These are phyloP conservation scores for Drosophila algonquin DNA, from an alignment of 2,888 invertebrate species.

Conservation along the genomic window DNA sequence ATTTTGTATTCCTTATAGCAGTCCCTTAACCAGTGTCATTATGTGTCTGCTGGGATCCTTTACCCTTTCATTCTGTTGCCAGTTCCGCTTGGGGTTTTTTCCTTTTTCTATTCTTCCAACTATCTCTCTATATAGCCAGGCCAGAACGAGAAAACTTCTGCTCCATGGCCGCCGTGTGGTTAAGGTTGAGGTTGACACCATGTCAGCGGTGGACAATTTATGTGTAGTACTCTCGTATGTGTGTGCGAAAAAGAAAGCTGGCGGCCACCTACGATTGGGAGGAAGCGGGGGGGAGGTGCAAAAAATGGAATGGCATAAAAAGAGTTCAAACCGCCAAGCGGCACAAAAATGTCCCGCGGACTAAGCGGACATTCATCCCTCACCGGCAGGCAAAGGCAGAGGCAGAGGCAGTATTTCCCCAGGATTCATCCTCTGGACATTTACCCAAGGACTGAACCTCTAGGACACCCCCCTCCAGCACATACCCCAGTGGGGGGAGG, in stretches of 20 bases:
- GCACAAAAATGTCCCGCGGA: conserved; percentile 42
- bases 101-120: not conserved
- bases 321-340: conserved; percentile 11
- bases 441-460: not conserved
- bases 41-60: conserved; percentile 1
- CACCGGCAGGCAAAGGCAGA: not conserved
- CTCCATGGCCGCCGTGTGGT: conserved; percentile 27
- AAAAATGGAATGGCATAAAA: conserved; percentile 9
- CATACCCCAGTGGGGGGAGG: not conserved
- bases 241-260: conserved; percentile 9
- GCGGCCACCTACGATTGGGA: conserved; percentile 2
- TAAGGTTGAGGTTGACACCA: conserved; percentile 55
- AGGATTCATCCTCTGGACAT: not conserved
- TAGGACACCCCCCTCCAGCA: not conserved
- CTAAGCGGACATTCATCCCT: conserved; percentile 34
- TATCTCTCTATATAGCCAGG: conserved; percentile 8
- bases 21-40: not conserved
- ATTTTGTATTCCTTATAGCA: too few relatives aligned
- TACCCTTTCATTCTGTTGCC: not conserved
- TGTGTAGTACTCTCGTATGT: conserved; percentile 43
- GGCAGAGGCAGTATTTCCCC: not conserved
- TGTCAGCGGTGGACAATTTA: conserved; percentile 60
- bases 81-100: conserved; percentile 25
- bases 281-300: not conserved
- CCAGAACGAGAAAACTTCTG: conserved; percentile 17